Conservation (phyloP, 2,113 vertebrate species). For the Prinia subflava region DNA sequence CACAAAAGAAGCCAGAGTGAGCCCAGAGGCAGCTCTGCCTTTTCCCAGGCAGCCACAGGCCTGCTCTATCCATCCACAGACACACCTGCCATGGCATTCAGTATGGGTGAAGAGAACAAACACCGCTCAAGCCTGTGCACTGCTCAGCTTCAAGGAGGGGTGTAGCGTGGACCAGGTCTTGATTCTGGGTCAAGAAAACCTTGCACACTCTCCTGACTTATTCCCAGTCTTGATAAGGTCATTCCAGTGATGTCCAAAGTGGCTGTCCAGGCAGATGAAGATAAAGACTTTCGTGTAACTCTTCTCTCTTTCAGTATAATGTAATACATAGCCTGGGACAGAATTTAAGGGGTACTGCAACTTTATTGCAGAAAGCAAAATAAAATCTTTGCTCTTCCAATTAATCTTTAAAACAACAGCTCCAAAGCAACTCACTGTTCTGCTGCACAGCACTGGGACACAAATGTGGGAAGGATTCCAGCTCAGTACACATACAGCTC, state of each 20-base stretch:
- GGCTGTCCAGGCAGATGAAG: background rate
- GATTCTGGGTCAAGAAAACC: background rate
- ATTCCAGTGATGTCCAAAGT: background rate
- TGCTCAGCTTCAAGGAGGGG: rapidly evolving
- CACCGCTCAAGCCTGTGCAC: background rate
- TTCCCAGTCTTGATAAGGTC: background rate
- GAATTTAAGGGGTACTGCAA: background rate
- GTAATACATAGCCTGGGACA: background rate
- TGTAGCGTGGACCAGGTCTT: background rate
- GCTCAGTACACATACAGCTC: background rate
- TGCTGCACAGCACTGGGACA: background rate
- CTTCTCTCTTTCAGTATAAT: background rate
- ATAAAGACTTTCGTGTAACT: background rate
- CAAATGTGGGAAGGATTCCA: rapidly evolving
- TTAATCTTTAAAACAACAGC: background rate
- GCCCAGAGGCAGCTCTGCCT: background rate
- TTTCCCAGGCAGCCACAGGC: background rate
- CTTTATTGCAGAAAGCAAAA: background rate
- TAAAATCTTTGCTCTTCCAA: background rate
- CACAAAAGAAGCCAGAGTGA: background rate
- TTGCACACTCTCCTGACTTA: background rate
- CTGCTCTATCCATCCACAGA: background rate
- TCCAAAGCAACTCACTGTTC: background rate
- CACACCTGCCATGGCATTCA: background rate
- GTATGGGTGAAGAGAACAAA: background rate